Percentiles rank a stretch among this genome's conserved stretches.
phyloP scores from a whole-genome alignment of 1,140 invertebrate species.

The Dendrolimus kikuchii region DNA sequence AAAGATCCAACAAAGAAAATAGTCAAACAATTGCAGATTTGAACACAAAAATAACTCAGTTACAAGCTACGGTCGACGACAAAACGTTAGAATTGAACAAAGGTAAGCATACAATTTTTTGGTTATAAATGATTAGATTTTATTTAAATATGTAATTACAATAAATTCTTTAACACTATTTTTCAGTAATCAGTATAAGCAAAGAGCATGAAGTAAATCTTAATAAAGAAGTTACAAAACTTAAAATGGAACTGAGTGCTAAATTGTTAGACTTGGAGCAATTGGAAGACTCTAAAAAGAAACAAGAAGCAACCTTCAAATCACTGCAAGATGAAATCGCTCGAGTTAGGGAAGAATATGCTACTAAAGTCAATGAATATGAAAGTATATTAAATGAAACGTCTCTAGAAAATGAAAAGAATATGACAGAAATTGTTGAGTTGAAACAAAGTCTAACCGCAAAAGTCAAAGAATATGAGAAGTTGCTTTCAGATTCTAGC shows the following conservation, averaged over 20 bases:
- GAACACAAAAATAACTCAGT: constrained; percentile 59
- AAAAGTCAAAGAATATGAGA: constrained; percentile 61
- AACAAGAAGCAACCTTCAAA: constrained; percentile 63
- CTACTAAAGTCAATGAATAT: constrained; percentile 61
- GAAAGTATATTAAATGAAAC: constrained; percentile 56
- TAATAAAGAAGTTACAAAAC: constrained; percentile 72
- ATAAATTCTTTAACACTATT: constrained; percentile 8
- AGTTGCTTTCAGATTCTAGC: constrained; percentile 40
- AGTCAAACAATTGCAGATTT: constrained; percentile 60
- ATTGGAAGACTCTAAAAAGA: constrained; percentile 60
- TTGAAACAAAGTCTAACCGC: constrained; percentile 50
- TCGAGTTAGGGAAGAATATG: constrained; percentile 51
- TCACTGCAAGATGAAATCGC: constrained; percentile 55
- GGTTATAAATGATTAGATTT: neutral
- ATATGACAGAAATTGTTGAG: constrained; percentile 55
- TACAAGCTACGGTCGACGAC: constrained; percentile 65
- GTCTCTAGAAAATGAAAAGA: constrained; percentile 59
- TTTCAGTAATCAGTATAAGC: constrained; percentile 57
- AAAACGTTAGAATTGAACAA: constrained; percentile 66
- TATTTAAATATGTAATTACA: neutral
- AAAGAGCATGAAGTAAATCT: constrained; percentile 67
- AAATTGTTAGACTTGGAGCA: constrained; percentile 71
- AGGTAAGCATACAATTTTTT: constrained; percentile 30
- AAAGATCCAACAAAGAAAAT: constrained; percentile 65
- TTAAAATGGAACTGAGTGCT: constrained; percentile 73